phyloP scores from a whole-genome alignment of 2,888 invertebrate species.

The Leuctra nigra region DNA sequence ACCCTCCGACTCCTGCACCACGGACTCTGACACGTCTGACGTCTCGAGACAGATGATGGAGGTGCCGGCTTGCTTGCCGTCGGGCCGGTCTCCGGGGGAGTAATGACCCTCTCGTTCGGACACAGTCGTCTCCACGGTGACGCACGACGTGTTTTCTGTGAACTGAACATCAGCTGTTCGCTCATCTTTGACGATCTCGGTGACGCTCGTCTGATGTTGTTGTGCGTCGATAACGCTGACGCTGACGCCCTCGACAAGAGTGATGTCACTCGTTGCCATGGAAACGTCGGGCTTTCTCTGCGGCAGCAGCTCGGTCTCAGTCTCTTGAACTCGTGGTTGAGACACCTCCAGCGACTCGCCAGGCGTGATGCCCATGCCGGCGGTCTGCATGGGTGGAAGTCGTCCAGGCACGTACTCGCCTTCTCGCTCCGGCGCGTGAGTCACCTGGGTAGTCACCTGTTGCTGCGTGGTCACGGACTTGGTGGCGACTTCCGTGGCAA shows the following conservation, averaged over 20 bases:
- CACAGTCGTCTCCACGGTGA: slow-evolving; percentile 50
- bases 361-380: slow-evolving; percentile 50
- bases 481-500: slow-evolving; percentile 68
- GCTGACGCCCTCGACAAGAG: slow-evolving; percentile 45
- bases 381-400: slow-evolving; percentile 54
- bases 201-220: slow-evolving; percentile 27
- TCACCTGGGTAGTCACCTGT: slow-evolving; percentile 54
- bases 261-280: slow-evolving; percentile 46
- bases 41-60: slow-evolving; percentile 50
- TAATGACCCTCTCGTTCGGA: slow-evolving; percentile 54
- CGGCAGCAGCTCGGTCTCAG: slow-evolving; percentile 50
- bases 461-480: slow-evolving; percentile 58
- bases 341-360: slow-evolving; percentile 54
- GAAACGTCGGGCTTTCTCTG: slow-evolving; percentile 41
- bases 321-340: slow-evolving; percentile 55
- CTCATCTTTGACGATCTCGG: slow-evolving; percentile 35
- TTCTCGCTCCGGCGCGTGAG: slow-evolving; percentile 61
- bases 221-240: slow-evolving; percentile 57
- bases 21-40: slow-evolving; percentile 50
- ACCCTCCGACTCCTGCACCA: slow-evolving; percentile 61
- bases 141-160: slow-evolving; percentile 53
- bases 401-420: slow-evolving; percentile 52
- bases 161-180: slow-evolving; percentile 55
- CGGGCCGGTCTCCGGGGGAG: slow-evolving; percentile 41
- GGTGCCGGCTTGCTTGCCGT: slow-evolving; percentile 39